phyloP scores from a whole-genome alignment of 2,797 vertebrate species.

The Myotis vivesi region DNA sequence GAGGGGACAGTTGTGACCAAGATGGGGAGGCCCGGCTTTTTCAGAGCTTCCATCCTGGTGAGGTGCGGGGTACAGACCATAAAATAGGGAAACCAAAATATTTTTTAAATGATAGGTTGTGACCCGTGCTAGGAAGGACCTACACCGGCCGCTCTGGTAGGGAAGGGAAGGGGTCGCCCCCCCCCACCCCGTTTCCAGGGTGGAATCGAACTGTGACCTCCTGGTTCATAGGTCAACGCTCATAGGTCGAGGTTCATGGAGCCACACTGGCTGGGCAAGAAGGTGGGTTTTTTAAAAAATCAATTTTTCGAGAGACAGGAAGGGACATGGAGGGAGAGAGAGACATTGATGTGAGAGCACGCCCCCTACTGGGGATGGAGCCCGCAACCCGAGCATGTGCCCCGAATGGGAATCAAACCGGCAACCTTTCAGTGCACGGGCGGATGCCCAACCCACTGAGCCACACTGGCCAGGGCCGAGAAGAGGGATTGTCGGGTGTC shows the following conservation, averaged over 20 bases:
- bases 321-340: no score
- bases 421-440: no score
- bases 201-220: no score
- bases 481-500: constrained; percentile 25
- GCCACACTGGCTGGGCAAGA: constrained; percentile 17
- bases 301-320: no score
- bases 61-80: background rate
- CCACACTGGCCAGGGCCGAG: constrained; percentile 59
- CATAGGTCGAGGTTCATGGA: no score
- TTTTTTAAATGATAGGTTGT: background rate
- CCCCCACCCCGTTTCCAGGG: background rate
- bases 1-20: background rate
- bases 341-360: no score
- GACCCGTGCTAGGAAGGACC: background rate
- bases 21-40: background rate
- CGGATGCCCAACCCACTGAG: no score
- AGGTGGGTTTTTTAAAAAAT: background rate
- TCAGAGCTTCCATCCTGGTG: background rate
- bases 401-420: no score
- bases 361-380: no score
- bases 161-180: accelerated
- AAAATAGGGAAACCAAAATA: background rate
- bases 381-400: no score
- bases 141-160: background rate
- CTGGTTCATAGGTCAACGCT: no score